phyloP scores from a whole-genome alignment of 2,797 vertebrate species.

The Poeciliopsis turneri region DNA sequence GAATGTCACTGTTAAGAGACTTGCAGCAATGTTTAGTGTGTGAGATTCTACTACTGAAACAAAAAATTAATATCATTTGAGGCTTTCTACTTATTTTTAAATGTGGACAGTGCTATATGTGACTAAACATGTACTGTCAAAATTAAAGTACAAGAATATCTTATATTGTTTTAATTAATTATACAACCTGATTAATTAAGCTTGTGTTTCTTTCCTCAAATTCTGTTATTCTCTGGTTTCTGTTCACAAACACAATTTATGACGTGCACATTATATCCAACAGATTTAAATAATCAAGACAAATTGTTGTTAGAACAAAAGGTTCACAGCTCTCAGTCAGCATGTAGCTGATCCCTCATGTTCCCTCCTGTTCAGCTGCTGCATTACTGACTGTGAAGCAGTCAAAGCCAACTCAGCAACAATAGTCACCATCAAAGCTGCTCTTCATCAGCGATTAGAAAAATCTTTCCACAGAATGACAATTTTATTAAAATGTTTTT shows the following conservation, averaged over 20 bases:
- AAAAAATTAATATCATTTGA: background rate
- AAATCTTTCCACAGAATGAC: slow-evolving; percentile 27
- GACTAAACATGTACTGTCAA: background rate
- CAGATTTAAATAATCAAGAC: slow-evolving; percentile 28
- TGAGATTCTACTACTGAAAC: background rate
- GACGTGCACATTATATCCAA: slow-evolving; percentile 33
- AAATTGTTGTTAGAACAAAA: slow-evolving; percentile 19
- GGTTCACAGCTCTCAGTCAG: slow-evolving; percentile 29
- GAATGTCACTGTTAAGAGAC: background rate
- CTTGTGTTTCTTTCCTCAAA: background rate
- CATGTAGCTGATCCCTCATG: slow-evolving; percentile 35
- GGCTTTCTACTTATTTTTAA: background rate
- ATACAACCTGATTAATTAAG: background rate
- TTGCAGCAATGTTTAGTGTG: background rate
- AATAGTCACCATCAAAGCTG: slow-evolving; percentile 37
- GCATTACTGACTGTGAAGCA: slow-evolving; percentile 29
- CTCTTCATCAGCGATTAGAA: slow-evolving; percentile 42
- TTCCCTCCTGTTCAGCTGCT: slow-evolving; percentile 35
- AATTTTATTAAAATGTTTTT: slow-evolving; percentile 6
- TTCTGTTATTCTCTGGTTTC: background rate
- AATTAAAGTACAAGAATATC: background rate
- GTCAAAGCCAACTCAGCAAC: slow-evolving; percentile 41
- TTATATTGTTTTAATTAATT: background rate
- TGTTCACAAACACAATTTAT: slow-evolving; percentile 23
- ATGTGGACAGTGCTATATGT: background rate